Base-by-base conservation (phyloP, 2,888 invertebrate genomes). In the Iselma pallidipennis region DNA sequence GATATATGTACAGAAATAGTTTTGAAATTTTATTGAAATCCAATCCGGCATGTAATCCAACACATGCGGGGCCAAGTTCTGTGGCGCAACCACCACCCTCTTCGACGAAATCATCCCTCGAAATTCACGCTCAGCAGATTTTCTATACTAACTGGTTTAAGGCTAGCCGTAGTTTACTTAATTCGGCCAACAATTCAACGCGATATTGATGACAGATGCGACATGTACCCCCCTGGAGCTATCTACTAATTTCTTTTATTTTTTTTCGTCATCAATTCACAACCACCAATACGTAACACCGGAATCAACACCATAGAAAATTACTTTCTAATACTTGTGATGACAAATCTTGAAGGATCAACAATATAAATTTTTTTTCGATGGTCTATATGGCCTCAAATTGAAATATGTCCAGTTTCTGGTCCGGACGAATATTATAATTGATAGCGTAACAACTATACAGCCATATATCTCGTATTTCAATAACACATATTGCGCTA, bases 161-260 rank as follows among this genome's bases (percentile, higher is more conserved):
- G 79, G 73, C 77, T 74, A 71, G 73, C 78, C 76, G 74, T 72
- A 73, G 78, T 78, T 79, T 78, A 74, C 78, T 76, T 79, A 78
- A 79, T 80, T 80, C 78, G 74, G 63, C 67, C 69, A 72, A 77
- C 76, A 77, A 76, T 76, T 45, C 73, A 72, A 72, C 72, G 75
- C 77, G 75, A 80, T 80, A 80, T 80, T 80, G 76, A 74, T 79
- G 80, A 79, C 81, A 81, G 81, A 81, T 81, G 81, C 74, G 78
- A 71, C 74, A 74, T 72, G 42, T 57, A 9, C 12, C 1, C 6
- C 6, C 25, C 12, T 14, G 14, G 14, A 33, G 5, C 33, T 14
- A 25, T 6, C 6, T 25, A 3, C 3, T 25, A 25, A 25, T 25
- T 25, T 25, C 25, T 25, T 4, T 29, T 29, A 29, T 29, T 29